A percentile compares a stretch with the other conserved stretches of the same genome.
These are phyloP conservation scores for Conops quadrifasciatus DNA, from an alignment of 2,888 invertebrate species.

Conservation along the genomic window DNA sequence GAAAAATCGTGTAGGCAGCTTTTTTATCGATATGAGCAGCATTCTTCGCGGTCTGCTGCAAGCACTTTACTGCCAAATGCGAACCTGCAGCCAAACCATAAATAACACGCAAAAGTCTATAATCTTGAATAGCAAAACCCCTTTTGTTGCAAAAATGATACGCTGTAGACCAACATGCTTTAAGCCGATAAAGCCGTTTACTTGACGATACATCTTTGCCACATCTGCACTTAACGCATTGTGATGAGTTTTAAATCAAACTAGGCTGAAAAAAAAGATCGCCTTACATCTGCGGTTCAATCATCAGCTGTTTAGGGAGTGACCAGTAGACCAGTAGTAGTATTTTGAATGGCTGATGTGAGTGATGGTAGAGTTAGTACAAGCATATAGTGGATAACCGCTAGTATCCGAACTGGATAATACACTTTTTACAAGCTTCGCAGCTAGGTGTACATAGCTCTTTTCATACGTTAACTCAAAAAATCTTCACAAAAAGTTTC, in stretches of 20 bases:
- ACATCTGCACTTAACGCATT: conserved; percentile 40
- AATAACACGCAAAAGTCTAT: conserved; percentile 24
- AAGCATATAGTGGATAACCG: too few species aligned
- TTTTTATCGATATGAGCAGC: not conserved
- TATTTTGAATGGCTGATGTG: too few species aligned
- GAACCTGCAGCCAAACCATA: conserved; percentile 20
- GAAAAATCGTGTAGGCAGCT: conserved; percentile 5
- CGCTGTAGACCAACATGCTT: conserved; percentile 1
- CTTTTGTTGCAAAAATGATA: conserved; percentile 22
- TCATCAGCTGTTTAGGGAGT: too few species aligned
- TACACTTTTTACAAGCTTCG: too few species aligned
- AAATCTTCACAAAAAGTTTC: too few species aligned
- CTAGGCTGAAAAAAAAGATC: too few species aligned
- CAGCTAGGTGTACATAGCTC: too few species aligned
- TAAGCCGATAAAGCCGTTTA: conserved; percentile 17
- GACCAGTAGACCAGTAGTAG: not conserved
- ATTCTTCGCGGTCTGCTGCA: conserved; percentile 36
- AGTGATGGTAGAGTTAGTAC: too few species aligned
- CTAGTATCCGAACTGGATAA: too few species aligned
- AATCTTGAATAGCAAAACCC: conserved; percentile 5
- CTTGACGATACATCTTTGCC: conserved; percentile 42
- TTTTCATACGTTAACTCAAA: too few species aligned
- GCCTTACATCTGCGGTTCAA: too few species aligned
- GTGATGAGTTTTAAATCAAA: conserved; percentile 39
- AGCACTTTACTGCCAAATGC: conserved; percentile 24